Base-by-base conservation (phyloP, 1,140 invertebrate species). In the Dendrolimus kikuchii region DNA sequence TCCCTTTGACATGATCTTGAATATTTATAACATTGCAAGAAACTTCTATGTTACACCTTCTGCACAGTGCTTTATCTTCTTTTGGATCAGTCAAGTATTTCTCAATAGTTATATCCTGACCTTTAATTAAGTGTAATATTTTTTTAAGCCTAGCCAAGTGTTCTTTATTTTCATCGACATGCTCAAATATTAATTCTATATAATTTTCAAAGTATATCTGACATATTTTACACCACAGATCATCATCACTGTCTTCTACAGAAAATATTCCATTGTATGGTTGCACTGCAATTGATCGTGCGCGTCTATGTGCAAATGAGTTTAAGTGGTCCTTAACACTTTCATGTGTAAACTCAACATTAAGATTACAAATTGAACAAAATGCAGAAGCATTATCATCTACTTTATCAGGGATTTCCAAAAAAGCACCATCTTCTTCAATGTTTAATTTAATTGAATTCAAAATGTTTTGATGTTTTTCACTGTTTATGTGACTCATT, bases 221-320 rank as follows among this genome's bases (percentile, higher is more conserved):
- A 57, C 51, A 57, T 36, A 49, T 49, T 49, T 73, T 73, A 49
- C 69, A 75, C 69, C 67, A 72, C 23, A 75, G 55, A 38, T 65
- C 61, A 44, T 68, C 55, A 56, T 60, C 44, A 45, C 36, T 60
- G 5, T 53, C 62, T 50, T 66, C 59, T 6, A 74, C 65, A 37
- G 69, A 70, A 48, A 74, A 70, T 53, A 74, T 74, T 8, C 64
- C 69, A 65, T 74, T 74, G 6, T 57, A 65, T 38, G 67, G 62
- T 57, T 72, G 67, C 9, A 74, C 59, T 38, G 55, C 62, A 39
- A 74, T 70, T 10, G 72, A 49, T 37, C 67, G 50, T n/a, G 69
- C 67, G 54, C 64, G 44, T 50, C 49, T 63, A 40, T 74, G 69
- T 53, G 37, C 61, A 42, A 23, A 48, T 44, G 50, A 60, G 41